Evolutionary conservation across 2,797 vertebrate species (phyloP).

Genomic region (Hylomyscus alleni): DNA sequence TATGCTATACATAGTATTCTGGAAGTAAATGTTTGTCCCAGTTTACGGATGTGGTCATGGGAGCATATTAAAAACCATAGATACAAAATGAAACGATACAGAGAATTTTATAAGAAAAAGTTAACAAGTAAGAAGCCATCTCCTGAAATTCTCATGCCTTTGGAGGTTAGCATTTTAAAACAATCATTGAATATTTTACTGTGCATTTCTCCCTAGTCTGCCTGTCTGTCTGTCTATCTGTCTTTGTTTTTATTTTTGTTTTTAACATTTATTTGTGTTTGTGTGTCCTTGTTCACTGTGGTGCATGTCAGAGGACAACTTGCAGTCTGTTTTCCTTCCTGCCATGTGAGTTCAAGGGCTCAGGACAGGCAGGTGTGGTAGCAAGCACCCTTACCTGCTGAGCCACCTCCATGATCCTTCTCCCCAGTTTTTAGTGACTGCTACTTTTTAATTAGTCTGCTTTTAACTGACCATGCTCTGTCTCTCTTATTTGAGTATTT

Average conservation of each 20-base stretch:
- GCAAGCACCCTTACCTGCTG: background rate
- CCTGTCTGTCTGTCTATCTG: background rate
- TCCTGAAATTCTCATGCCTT: conserved; percentile 90
- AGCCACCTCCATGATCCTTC: background rate
- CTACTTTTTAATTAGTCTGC: conserved; percentile 7
- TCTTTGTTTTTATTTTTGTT: background rate
- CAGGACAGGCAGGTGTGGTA: background rate
- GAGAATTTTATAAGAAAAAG: conserved; percentile 95
- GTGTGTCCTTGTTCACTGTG: background rate
- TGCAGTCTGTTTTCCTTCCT: background rate
- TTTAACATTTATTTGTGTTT: background rate
- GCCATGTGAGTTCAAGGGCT: background rate
- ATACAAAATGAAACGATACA: conserved; percentile 92
- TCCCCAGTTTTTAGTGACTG: background rate
- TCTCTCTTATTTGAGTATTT: conserved; percentile 53
- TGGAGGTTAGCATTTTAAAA: conserved; percentile 91
- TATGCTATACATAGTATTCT: conserved; percentile 94
- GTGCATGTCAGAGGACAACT: background rate
- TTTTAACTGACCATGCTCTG: conserved; percentile 21
- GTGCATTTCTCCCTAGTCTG: background rate
- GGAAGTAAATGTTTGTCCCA: conserved; percentile 95
- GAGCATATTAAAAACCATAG: conserved; percentile 92
- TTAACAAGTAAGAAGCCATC: conserved; percentile 95
- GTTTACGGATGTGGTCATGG: conserved; percentile 98
- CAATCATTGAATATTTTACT: conserved; percentile 47